phyloP scores from a whole-genome alignment of 2,113 vertebrate genomes.

The Mormyrus iriodes region DNA sequence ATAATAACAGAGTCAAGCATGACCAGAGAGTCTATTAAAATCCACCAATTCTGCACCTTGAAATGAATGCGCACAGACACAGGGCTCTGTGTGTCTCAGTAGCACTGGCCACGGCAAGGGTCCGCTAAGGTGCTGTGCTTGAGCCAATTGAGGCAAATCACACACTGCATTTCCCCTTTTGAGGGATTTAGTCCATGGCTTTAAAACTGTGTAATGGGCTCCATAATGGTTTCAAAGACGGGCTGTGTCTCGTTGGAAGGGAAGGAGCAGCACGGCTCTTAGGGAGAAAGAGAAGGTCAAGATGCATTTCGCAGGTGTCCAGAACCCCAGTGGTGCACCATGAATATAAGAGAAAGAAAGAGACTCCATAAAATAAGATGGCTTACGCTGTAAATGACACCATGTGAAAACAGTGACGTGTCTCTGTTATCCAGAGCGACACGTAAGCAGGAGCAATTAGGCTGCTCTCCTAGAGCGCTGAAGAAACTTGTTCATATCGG shows the following conservation, averaged over 20 bases:
- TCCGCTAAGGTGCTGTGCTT: background rate
- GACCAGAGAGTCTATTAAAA: conserved; percentile 63
- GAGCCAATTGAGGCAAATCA: conserved; percentile 13
- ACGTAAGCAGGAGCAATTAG: background rate
- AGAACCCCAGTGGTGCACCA: background rate
- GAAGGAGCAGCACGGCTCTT: conserved; percentile 9
- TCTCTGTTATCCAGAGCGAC: background rate
- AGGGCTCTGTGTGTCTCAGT: conserved; percentile 10
- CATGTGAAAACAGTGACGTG: background rate
- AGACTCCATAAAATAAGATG: background rate
- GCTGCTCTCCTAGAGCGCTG: background rate
- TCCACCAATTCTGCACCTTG: conserved; percentile 60
- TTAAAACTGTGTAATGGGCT: conserved; percentile 28
- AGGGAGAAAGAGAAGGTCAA: background rate
- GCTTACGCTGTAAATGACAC: background rate
- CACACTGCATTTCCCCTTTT: conserved; percentile 22
- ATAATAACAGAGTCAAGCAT: conserved; percentile 68
- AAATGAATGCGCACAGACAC: conserved; percentile 56
- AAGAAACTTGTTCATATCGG: background rate
- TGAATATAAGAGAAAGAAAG: background rate
- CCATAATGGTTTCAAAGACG: conserved; percentile 18
- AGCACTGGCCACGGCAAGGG: background rate
- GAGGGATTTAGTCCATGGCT: conserved; percentile 24
- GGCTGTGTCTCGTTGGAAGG: conserved; percentile 1
- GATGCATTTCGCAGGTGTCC: background rate